A percentile compares a stretch with the other conserved stretches of the same genome.
phyloP scores from a whole-genome alignment of 2,888 invertebrate species.

The Amphipoea lucens region DNA sequence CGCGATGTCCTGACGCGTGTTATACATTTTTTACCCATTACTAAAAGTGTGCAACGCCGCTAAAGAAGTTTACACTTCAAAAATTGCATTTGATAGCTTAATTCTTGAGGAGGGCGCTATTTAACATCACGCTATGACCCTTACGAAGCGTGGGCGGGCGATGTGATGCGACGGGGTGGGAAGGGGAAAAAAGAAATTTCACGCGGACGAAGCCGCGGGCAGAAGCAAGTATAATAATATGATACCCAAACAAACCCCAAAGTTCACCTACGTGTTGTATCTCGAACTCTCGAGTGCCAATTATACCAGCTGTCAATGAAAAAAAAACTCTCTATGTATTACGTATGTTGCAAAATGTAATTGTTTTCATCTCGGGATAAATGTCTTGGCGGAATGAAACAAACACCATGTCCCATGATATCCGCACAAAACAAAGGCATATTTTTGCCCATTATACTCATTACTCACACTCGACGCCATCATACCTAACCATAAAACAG shows the following conservation, averaged over 20 bases:
- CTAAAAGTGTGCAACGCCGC: no score
- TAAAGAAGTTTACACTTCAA: no score
- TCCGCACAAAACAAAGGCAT: constrained; percentile 19
- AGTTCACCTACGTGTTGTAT: background rate
- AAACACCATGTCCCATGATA: background rate
- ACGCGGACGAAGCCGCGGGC: background rate
- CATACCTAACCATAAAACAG: constrained; percentile 30
- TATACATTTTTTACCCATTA: no score
- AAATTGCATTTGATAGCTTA: no score
- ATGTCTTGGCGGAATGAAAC: background rate
- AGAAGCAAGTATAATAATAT: background rate
- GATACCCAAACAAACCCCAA: background rate
- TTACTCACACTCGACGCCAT: background rate
- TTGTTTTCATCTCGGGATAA: background rate
- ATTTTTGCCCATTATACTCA: constrained; percentile 1
- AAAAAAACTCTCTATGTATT: no score
- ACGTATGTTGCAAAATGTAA: background rate
- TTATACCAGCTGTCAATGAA: background rate
- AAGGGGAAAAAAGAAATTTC: no score
- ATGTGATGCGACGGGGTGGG: no score
- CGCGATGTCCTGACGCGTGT: no score
- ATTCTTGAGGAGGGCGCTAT: background rate
- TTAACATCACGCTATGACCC: background rate
- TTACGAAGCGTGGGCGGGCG: background rate
- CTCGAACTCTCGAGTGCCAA: background rate